These are phyloP conservation scores for Jaculus jaculus DNA, from an alignment of 2,113 vertebrate species.

Conservation along the genomic window DNA sequence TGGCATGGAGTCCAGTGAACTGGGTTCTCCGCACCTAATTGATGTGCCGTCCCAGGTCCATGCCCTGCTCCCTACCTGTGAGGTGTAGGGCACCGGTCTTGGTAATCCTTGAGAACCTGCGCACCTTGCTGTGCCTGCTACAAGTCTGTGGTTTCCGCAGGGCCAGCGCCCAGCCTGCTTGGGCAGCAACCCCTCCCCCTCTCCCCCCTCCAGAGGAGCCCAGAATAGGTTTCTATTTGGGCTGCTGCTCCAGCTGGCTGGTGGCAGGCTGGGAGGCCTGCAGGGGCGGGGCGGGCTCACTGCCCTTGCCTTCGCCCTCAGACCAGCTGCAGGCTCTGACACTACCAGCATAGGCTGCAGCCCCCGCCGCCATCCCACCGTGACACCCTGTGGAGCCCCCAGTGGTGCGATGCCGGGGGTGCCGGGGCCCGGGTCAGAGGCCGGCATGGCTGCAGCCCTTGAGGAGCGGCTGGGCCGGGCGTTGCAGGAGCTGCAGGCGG, in stretches of 20 bases:
- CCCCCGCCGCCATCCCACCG: background rate
- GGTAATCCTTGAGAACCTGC: background rate
- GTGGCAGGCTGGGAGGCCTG: slow-evolving; percentile 58
- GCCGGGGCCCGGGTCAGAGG: slow-evolving; percentile 56
- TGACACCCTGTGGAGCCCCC: background rate
- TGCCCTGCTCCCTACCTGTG: background rate
- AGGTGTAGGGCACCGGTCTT: background rate
- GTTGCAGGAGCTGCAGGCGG: slow-evolving; percentile 85
- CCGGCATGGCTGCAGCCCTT: slow-evolving; percentile 71
- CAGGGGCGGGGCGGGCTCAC: slow-evolving; percentile 61
- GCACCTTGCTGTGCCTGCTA: background rate
- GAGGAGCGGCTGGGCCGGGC: slow-evolving; percentile 82
- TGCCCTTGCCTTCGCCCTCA: slow-evolving; percentile 73
- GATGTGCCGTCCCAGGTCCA: background rate
- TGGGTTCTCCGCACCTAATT: background rate
- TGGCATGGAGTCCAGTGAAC: background rate
- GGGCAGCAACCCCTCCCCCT: slow-evolving; percentile 60
- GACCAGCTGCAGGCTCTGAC: slow-evolving; percentile 23
- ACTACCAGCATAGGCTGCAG: slow-evolving; percentile 39
- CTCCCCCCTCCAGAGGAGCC: slow-evolving; percentile 55
- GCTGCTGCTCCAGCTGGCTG: slow-evolving; percentile 73
- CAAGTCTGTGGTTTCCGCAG: background rate
- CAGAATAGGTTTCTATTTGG: slow-evolving; percentile 83
- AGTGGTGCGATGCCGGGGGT: slow-evolving; percentile 88
- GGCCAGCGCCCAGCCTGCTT: slow-evolving; percentile 24